These are phyloP conservation scores for Galerucella pusilla DNA, from an alignment of 2,888 invertebrate species.

Conservation along the genomic window DNA sequence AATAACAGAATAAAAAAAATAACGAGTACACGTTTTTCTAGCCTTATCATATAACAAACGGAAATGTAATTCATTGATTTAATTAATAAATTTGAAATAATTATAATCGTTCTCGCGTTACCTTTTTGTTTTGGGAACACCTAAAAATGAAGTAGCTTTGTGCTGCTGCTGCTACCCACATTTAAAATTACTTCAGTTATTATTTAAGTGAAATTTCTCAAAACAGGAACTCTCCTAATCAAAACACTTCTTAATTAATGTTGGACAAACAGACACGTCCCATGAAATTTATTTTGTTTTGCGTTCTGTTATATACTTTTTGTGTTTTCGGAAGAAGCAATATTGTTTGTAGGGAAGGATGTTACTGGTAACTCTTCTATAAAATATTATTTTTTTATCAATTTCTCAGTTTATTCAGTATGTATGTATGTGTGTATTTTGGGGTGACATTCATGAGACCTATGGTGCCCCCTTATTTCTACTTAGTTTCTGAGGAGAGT, in stretches of 20 bases:
- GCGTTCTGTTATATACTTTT: constrained; percentile 20
- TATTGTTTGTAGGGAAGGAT: constrained; percentile 19
- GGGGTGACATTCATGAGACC: too few relatives aligned
- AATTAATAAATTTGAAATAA: too few relatives aligned
- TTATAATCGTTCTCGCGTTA: not conserved
- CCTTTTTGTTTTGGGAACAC: not conserved
- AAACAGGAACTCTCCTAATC: constrained; percentile 38
- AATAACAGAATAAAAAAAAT: too few relatives aligned
- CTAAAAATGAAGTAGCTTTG: constrained; percentile 8
- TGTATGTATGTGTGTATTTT: too few relatives aligned
- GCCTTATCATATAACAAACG: too few relatives aligned
- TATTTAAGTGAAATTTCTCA: constrained; percentile 36
- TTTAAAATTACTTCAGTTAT: constrained; percentile 42
- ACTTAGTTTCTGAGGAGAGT: too few relatives aligned
- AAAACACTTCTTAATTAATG: constrained; percentile 38
- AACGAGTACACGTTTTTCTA: too few relatives aligned
- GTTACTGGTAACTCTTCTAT: not conserved
- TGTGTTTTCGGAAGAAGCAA: constrained; percentile 17
- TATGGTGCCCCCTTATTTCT: too few relatives aligned
- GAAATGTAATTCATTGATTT: too few relatives aligned
- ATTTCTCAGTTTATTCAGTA: too few relatives aligned
- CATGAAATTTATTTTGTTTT: constrained; percentile 32
- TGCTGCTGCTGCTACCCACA: constrained; percentile 26
- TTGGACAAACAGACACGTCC: constrained; percentile 35
- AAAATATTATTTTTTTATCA: too few relatives aligned